Percentiles rank a stretch among this genome's conserved stretches.
phyloP scores from a whole-genome alignment of 2,888 invertebrate genomes.

The Pseudoips prasinana region DNA sequence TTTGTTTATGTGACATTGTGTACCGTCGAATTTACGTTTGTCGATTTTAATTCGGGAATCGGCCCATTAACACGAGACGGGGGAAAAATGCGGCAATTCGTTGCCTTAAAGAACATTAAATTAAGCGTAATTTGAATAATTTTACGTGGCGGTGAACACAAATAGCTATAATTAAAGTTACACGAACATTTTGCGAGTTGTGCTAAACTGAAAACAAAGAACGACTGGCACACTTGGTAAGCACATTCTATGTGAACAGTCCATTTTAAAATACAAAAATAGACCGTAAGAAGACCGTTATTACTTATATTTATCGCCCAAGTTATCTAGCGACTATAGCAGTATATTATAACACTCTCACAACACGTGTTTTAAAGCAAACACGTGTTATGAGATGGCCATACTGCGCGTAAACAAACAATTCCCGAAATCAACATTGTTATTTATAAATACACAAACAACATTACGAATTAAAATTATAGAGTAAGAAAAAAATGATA shows the following conservation, averaged over 20 bases:
- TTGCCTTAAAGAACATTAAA: constrained; percentile 69
- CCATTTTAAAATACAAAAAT: constrained; percentile 1
- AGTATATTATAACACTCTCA: too few species aligned
- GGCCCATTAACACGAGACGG: constrained; percentile 62
- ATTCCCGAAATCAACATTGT: too few species aligned
- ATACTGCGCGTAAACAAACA: too few species aligned
- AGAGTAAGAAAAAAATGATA: too few species aligned
- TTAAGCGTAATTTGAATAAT: constrained; percentile 73
- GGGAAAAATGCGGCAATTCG: constrained; percentile 65
- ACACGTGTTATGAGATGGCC: too few species aligned
- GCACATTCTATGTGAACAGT: constrained; percentile 32
- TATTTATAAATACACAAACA: too few species aligned
- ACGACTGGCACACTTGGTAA: constrained; percentile 33
- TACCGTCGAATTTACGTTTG: constrained; percentile 57
- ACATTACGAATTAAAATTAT: too few species aligned
- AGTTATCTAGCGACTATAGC: too few species aligned
- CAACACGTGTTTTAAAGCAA: too few species aligned
- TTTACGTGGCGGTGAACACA: constrained; percentile 71
- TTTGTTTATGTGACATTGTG: constrained; percentile 64
- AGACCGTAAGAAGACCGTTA: too few species aligned
- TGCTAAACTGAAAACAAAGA: constrained; percentile 44
- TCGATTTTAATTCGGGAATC: constrained; percentile 65
- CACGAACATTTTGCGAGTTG: constrained; percentile 48
- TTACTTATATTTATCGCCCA: too few species aligned
- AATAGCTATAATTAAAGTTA: constrained; percentile 69